These are phyloP conservation scores for Acropternis orthonyx DNA, from an alignment of 2,797 vertebrate genomes.

Conservation along the genomic window DNA sequence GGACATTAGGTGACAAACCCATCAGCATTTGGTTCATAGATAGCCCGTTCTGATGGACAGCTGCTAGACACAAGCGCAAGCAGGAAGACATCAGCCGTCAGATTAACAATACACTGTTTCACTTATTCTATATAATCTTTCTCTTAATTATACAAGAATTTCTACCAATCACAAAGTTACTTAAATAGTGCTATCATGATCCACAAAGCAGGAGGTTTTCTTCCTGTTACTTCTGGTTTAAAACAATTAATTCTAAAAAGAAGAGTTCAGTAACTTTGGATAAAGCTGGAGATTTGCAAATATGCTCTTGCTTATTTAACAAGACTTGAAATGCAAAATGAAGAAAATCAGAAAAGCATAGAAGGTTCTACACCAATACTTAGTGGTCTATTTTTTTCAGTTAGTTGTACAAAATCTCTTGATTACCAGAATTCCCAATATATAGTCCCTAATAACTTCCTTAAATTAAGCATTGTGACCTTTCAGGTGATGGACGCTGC, in stretches of 20 bases:
- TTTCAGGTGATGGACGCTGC: neutral
- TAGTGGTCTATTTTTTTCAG: neutral
- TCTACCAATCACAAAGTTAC: neutral
- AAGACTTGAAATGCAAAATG: neutral
- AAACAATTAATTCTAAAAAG: neutral
- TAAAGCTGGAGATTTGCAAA: neutral
- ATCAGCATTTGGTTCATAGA: conserved; percentile 97
- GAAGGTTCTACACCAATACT: neutral
- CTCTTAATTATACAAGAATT: neutral
- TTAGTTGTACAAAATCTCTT: neutral
- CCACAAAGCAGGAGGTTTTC: neutral
- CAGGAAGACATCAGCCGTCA: neutral
- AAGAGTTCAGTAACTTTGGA: neutral
- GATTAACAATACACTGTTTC: neutral
- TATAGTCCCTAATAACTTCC: neutral
- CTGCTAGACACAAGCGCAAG: conserved; percentile 69
- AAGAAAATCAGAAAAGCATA: neutral
- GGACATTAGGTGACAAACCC: conserved; percentile 93
- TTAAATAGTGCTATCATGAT: neutral
- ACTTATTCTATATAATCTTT: neutral
- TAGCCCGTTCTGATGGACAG: conserved; percentile 94
- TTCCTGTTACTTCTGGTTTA: neutral
- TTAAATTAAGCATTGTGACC: neutral
- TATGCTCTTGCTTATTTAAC: neutral
- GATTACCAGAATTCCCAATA: neutral